Evolutionary conservation across 2,888 invertebrate genomes (phyloP).

Genomic region (Coleophora deauratella): DNA sequence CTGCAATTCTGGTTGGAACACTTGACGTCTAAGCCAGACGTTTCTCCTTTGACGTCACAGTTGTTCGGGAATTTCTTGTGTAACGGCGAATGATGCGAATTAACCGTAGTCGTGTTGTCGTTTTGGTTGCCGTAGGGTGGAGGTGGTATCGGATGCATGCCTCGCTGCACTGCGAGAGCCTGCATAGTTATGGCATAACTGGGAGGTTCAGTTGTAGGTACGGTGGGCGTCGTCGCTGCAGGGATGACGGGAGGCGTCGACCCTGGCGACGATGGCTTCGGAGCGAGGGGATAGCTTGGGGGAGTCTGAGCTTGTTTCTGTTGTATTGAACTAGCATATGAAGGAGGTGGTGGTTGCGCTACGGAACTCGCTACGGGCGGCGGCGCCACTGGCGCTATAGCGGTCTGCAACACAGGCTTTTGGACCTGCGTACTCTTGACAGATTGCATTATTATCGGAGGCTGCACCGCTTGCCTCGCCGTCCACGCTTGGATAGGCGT

Average conservation of each 20-base stretch:
- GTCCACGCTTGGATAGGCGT: conserved; percentile 90
- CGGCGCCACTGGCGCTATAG: conserved; percentile 92
- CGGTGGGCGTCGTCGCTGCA: conserved; percentile 58
- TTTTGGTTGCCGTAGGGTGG: conserved; percentile 77
- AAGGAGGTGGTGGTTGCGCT: conserved; percentile 82
- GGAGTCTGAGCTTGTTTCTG: conserved; percentile 77
- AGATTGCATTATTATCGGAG: conserved; percentile 97
- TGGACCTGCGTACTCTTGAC: conserved; percentile 97
- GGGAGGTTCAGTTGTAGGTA: conserved; percentile 91
- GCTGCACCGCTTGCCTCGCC: conserved; percentile 90
- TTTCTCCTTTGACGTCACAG: conserved; percentile 59
- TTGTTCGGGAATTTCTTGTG: conserved; percentile 81
- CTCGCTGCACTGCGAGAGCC: conserved; percentile 81
- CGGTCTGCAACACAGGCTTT: conserved; percentile 95
- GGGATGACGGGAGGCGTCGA: conserved; percentile 57
- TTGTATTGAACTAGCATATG: conserved; percentile 86
- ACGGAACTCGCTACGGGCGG: conserved; percentile 65
- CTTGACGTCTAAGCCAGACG: conserved; percentile 71
- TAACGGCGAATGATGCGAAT: conserved; percentile 74
- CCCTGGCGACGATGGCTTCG: conserved; percentile 70
- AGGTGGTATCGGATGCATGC: conserved; percentile 79
- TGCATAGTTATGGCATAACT: conserved; percentile 95
- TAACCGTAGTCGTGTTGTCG: conserved; percentile 50
- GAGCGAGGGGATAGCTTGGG: conserved; percentile 65
- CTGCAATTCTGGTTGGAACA: conserved; percentile 69